phyloP scores from a whole-genome alignment of 2,888 invertebrate genomes.

The Asteroscopus sphinx region DNA sequence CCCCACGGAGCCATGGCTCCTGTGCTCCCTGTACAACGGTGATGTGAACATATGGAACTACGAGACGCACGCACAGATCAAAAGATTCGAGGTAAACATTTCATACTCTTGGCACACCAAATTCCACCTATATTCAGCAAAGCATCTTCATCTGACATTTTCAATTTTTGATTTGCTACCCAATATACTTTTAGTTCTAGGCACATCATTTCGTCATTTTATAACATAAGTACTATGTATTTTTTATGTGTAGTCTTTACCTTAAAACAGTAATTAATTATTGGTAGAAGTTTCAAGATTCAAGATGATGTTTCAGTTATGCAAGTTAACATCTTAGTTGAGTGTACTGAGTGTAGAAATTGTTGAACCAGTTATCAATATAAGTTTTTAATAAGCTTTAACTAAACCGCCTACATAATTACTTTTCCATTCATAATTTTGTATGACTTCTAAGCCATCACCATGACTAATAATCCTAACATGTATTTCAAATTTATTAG shows the following conservation, averaged over 20 bases:
- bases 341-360: neutral
- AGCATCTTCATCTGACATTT: neutral
- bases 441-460: constrained; percentile 11
- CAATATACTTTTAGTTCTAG: neutral
- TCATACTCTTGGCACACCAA: neutral
- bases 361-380: neutral
- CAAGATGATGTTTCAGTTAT: neutral
- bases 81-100: constrained; percentile 93
- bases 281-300: neutral
- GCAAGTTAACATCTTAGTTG: neutral
- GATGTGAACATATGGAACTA: constrained; percentile 99
- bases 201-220: neutral
- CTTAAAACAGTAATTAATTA: neutral
- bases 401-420: neutral
- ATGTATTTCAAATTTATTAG: constrained; percentile 4
- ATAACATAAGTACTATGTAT: neutral
- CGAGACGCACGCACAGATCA: constrained; percentile 97
- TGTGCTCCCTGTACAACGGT: constrained; percentile 99
- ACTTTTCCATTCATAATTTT: constrained; percentile 10
- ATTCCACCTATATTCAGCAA: neutral
- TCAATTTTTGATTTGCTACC: neutral
- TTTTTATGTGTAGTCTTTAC: neutral
- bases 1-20: constrained; percentile 99
- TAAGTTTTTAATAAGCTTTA: constrained; percentile 1
- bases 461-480: neutral